phyloP scores from a whole-genome alignment of 2,113 vertebrate species.

The Ammodytes dubius region DNA sequence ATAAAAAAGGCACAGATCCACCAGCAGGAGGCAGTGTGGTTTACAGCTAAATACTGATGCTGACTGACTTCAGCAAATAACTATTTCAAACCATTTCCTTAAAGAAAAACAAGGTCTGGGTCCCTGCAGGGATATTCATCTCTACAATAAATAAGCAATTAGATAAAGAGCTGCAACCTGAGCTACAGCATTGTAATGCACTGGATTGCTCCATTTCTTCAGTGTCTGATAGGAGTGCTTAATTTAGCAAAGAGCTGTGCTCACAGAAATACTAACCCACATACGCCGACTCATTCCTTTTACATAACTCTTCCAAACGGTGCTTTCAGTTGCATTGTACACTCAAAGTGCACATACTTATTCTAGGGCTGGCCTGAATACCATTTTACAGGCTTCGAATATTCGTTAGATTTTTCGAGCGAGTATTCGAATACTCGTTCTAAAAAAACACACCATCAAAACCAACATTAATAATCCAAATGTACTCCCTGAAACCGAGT shows the following conservation, averaged over 20 bases:
- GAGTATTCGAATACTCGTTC: too few relatives aligned
- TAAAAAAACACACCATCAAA: too few relatives aligned
- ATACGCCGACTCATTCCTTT: constrained; percentile 60
- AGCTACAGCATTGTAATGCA: not conserved
- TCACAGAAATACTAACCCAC: constrained; percentile 50
- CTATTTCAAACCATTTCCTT: not conserved
- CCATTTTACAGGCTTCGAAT: too few relatives aligned
- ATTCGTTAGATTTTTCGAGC: too few relatives aligned
- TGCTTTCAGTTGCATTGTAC: constrained; percentile 21
- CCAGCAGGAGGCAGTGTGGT: constrained; percentile 57
- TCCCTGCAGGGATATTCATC: not conserved
- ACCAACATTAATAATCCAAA: too few relatives aligned
- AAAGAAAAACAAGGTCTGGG: not conserved
- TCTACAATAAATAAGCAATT: not conserved
- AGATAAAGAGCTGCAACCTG: not conserved
- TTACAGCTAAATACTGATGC: not conserved
- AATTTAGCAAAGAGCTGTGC: constrained; percentile 27
- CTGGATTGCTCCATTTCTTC: not conserved
- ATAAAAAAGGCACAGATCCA: not conserved
- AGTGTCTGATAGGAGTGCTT: constrained; percentile 10
- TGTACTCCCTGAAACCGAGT: too few relatives aligned
- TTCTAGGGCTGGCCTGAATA: too few relatives aligned
- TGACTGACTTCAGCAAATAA: not conserved
- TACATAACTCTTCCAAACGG: constrained; percentile 49
- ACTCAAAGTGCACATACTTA: not conserved